Percentiles rank a stretch among this genome's conserved stretches.
These are phyloP conservation scores for Belonocnema kinseyi DNA, from an alignment of 1,140 invertebrate species.

Conservation along the genomic window DNA sequence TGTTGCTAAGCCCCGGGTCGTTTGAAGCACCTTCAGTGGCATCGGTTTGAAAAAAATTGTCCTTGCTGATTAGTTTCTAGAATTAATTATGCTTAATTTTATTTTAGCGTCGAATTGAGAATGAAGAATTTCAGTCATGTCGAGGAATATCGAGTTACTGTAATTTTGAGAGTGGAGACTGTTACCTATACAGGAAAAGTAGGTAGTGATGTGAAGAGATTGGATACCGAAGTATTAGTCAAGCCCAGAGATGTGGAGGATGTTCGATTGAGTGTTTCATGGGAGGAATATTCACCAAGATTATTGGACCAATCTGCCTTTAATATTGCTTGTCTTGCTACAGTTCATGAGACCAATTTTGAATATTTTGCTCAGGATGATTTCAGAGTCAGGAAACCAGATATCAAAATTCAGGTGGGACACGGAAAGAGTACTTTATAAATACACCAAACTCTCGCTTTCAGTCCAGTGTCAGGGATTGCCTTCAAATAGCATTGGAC, in stretches of 20 bases:
- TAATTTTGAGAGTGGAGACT: conserved; percentile 85
- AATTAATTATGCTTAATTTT: conserved; percentile 26
- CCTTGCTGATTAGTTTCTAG: no score
- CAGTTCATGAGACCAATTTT: conserved; percentile 87
- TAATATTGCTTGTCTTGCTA: conserved; percentile 88
- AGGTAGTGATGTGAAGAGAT: conserved; percentile 83
- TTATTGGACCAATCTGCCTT: conserved; percentile 89
- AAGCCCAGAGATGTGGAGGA: conserved; percentile 80
- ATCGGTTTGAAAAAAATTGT: no score
- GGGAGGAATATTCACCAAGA: conserved; percentile 86
- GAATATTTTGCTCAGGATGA: conserved; percentile 94
- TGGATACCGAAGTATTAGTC: conserved; percentile 80
- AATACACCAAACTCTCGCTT: no score
- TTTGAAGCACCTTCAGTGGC: no score
- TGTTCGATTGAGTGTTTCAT: conserved; percentile 83
- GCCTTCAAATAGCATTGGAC: no score
- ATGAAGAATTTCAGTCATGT: conserved; percentile 83
- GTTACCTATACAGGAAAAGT: conserved; percentile 88
- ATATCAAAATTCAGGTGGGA: conserved; percentile 86
- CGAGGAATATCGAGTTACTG: conserved; percentile 81
- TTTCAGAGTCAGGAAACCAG: conserved; percentile 91
- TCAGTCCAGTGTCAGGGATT: no score
- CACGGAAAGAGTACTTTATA: conserved; percentile 39
- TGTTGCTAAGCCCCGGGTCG: no score
- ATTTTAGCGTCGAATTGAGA: conserved; percentile 78